Base-by-base conservation (phyloP, 2,797 vertebrate genomes). In the Lates japonicus region DNA sequence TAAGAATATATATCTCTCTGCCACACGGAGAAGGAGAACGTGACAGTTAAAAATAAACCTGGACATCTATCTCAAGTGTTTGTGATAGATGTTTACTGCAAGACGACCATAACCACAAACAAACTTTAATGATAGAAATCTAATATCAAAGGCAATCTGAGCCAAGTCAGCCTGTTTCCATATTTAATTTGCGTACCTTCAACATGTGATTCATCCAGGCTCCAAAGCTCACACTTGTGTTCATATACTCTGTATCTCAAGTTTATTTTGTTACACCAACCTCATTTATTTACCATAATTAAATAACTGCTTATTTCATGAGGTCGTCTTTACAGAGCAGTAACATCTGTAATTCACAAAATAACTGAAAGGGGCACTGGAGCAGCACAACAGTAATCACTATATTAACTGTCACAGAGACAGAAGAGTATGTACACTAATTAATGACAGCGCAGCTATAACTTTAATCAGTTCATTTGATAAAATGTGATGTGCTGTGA, bases 141-240 rank as follows among this genome's bases (percentile, higher is more conserved):
- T 83, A 77, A 72, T 74, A 75, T 77, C 29, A 49, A 71, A 54
- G 22, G 48, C 31, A 78, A 59, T 74, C 62, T 62, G 63, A 81
- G 74, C 54, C 59, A 77, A 67, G 62, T 70, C 35, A 37, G n/a
- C 61, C 20, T 8, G 52, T 59, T 71, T 88, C 42, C 79, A 84
- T 55, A 75, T 79, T 73, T 37, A 62, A 83, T 87, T 73, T 64
- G 41, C 57, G 39, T 13, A 31, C 44, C 57, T 78, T 16, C n/a
- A 31, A 76, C 66, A 57, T 75, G 66, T 69, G 74, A 82, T 70
- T 74, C 61, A 73, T 63, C 29, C 55, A 41, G 54, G 35, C 31
- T 68, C 33, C 31, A 46, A 51, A 69, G 59, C 68, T 70, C 55
- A 74, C 16, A 51, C 13, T 37, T 31, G 2, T 19, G 19, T 71